Evolutionary conservation across 2,113 vertebrate genomes (phyloP).

Genomic region (Vombatus ursinus): DNA sequence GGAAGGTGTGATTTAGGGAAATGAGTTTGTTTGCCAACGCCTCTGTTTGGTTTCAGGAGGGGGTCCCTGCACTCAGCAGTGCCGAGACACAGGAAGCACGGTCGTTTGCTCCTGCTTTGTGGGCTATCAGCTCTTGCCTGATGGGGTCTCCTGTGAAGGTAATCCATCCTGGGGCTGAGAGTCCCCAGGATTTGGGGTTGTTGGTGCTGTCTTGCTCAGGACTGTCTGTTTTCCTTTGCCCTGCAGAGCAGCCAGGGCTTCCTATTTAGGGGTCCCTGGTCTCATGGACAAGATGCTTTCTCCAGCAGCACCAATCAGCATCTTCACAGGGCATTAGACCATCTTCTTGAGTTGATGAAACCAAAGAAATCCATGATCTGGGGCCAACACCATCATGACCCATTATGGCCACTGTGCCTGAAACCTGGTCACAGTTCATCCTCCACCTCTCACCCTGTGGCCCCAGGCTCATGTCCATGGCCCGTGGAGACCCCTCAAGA

Average conservation of each 20-base stretch:
- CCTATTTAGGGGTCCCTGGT: background rate
- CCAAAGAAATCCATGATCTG: background rate
- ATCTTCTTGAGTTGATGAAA: background rate
- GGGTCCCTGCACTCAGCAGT: slow-evolving; percentile 91
- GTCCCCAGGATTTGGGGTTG: background rate
- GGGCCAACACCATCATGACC: background rate
- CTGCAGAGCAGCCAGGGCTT: background rate
- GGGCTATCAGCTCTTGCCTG: slow-evolving; percentile 92
- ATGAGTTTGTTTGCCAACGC: accelerated
- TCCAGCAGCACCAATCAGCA: too few species aligned
- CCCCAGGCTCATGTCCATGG: background rate
- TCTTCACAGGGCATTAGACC: too few species aligned
- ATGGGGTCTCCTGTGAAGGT: slow-evolving; percentile 95
- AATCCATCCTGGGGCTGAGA: background rate
- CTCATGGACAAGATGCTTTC: too few species aligned
- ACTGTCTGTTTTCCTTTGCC: too few species aligned
- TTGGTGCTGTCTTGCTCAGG: background rate
- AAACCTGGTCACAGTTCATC: background rate
- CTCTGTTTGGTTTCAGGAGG: slow-evolving; percentile 77
- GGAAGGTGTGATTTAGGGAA: background rate
- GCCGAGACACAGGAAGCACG: slow-evolving; percentile 86
- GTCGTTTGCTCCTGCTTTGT: slow-evolving; percentile 91
- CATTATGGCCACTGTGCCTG: background rate
- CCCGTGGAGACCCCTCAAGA: background rate
- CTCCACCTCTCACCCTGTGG: too few species aligned